Percentiles rank a stretch among this genome's conserved stretches.
These are phyloP conservation scores for Gorsachius goisagi DNA, from an alignment of 2,113 vertebrate species.

Conservation along the genomic window DNA sequence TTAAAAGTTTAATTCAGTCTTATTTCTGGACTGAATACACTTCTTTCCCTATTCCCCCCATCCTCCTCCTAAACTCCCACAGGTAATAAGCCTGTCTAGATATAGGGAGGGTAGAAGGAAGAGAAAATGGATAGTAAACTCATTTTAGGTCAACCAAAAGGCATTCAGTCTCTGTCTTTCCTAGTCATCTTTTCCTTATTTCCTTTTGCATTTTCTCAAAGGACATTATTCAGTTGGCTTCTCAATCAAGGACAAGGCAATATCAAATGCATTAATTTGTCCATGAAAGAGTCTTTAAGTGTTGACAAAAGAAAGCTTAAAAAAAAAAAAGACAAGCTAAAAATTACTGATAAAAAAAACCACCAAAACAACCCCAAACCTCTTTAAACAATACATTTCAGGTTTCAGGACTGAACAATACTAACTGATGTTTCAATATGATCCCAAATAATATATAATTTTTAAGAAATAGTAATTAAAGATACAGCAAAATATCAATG, in stretches of 20 bases:
- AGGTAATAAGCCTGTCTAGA: not conserved
- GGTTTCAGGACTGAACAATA: not conserved
- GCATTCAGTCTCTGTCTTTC: not conserved
- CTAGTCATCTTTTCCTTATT: not conserved
- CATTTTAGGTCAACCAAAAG: not conserved
- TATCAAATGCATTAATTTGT: constrained; percentile 12
- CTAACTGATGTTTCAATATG: not conserved
- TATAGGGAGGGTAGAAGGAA: not conserved
- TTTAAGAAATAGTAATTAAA: not conserved
- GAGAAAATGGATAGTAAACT: not conserved
- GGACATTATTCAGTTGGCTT: not conserved
- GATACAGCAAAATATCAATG: not conserved
- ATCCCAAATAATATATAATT: not conserved
- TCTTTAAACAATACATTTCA: not conserved
- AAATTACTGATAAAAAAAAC: not conserved
- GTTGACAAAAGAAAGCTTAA: not conserved
- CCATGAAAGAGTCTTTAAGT: not conserved
- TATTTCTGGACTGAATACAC: not conserved
- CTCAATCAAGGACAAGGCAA: not conserved
- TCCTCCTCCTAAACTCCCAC: not conserved
- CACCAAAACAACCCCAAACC: not conserved
- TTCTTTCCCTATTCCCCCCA: not conserved
- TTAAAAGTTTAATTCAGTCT: not conserved
- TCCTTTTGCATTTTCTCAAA: constrained; percentile 16
- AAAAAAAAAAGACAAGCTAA: not conserved